A percentile compares a stretch with the other conserved stretches of the same genome.
These are phyloP conservation scores for Intellagama lesueurii DNA, from an alignment of 2,797 vertebrate genomes.

Conservation along the genomic window DNA sequence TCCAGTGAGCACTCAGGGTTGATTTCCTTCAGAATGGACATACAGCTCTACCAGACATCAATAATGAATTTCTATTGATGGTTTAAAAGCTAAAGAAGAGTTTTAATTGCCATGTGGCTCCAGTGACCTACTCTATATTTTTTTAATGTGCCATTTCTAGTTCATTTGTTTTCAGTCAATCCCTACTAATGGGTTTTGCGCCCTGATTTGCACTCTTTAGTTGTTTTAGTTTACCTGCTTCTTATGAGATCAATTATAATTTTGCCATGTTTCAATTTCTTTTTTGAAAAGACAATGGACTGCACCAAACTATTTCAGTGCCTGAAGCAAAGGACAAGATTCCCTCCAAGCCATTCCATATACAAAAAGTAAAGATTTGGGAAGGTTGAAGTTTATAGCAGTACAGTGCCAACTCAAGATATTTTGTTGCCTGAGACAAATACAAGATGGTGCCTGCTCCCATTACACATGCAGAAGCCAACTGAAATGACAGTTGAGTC, in stretches of 20 bases:
- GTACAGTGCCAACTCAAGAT: not conserved
- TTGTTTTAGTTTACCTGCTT: not conserved
- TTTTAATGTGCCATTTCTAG: not conserved
- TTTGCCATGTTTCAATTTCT: not conserved
- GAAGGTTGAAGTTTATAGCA: not conserved
- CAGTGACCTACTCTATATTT: constrained; percentile 4
- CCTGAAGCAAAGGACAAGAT: not conserved
- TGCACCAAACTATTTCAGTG: not conserved
- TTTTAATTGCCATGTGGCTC: constrained; percentile 8
- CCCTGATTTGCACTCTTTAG: too few species aligned
- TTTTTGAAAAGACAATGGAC: not conserved
- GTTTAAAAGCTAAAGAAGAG: constrained; percentile 23
- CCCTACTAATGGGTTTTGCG: too few species aligned
- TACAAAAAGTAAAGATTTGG: not conserved
- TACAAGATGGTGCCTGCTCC: too few species aligned
- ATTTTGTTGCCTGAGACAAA: too few species aligned
- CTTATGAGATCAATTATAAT: not conserved
- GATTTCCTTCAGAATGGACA: not conserved
- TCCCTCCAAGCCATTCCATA: not conserved
- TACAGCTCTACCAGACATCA: not conserved
- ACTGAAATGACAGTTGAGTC: too few species aligned
- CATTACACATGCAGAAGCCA: too few species aligned
- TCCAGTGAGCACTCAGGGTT: too few species aligned
- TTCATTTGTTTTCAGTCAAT: constrained; percentile 30
- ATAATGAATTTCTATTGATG: constrained; percentile 18